These are phyloP conservation scores for Bilobella aurantiaca DNA, from an alignment of 1,140 invertebrate genomes.

Conservation along the genomic window DNA sequence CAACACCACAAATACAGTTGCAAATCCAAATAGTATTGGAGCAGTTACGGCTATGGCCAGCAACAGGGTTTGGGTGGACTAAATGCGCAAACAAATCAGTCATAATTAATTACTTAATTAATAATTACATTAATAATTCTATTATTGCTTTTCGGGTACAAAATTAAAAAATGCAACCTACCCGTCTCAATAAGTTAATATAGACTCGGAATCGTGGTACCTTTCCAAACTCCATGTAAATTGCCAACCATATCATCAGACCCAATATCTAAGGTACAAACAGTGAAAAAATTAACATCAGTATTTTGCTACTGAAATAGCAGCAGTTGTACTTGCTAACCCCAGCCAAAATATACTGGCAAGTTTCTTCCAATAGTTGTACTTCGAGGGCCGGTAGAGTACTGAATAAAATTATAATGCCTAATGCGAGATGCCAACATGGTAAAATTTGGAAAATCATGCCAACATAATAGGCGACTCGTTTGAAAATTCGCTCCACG, in stretches of 20 bases:
- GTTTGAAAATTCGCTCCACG: not conserved
- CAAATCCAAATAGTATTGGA: constrained; percentile 13
- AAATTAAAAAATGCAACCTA: not conserved
- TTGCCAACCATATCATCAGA: constrained; percentile 2
- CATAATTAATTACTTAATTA: not conserved
- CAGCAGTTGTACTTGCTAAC: not conserved
- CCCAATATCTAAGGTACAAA: not conserved
- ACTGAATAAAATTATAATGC: not conserved
- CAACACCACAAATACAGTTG: constrained; percentile 2
- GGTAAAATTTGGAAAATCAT: not conserved
- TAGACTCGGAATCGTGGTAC: constrained; percentile 3
- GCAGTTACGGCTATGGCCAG: not conserved
- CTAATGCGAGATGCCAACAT: not conserved
- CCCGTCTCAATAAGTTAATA: constrained; percentile 1
- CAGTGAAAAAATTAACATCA: not conserved
- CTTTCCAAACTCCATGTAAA: constrained; percentile 10
- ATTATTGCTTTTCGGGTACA: too few relatives aligned
- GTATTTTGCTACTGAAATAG: not conserved
- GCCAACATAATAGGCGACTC: not conserved
- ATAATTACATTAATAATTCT: too few relatives aligned
- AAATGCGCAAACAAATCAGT: not conserved
- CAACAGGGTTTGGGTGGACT: not conserved
- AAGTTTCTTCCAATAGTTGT: not conserved
- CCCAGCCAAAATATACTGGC: not conserved
- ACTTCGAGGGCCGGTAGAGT: not conserved